Evolutionary conservation across 2,888 invertebrate species (phyloP).

Genomic region (Seira musarum): DNA sequence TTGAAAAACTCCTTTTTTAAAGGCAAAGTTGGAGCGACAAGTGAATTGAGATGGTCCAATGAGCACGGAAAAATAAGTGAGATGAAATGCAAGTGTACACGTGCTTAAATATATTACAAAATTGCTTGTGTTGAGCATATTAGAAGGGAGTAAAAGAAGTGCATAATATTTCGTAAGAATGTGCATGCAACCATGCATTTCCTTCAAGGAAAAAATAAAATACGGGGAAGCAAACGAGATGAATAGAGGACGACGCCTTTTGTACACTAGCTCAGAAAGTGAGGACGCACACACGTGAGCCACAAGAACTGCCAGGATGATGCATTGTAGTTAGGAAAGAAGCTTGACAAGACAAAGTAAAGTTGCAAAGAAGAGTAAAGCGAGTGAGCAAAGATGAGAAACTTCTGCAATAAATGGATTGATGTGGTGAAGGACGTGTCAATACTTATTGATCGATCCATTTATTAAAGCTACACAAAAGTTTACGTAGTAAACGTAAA

Average conservation of each 20-base stretch:
- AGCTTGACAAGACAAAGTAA: slow-evolving; percentile 17
- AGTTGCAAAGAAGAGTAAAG: slow-evolving; percentile 14
- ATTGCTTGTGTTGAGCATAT: background rate
- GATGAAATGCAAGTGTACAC: background rate
- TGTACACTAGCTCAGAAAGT: no score
- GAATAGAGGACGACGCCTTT: slow-evolving; percentile 35
- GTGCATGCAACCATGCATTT: no score
- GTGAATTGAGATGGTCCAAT: slow-evolving; percentile 53
- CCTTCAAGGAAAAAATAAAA: no score
- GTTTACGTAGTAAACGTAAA: no score
- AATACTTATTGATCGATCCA: slow-evolving; percentile 52
- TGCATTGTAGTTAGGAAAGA: slow-evolving; percentile 17
- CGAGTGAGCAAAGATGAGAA: background rate
- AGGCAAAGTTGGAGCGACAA: slow-evolving; percentile 43
- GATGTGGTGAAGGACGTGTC: slow-evolving; percentile 17
- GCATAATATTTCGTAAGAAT: background rate
- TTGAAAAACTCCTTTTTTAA: no score
- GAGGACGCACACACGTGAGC: slow-evolving; percentile 27
- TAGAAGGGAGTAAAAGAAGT: background rate
- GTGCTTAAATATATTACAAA: background rate
- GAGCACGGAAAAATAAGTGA: slow-evolving; percentile 43
- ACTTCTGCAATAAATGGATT: no score
- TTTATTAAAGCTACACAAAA: no score
- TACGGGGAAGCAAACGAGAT: slow-evolving; percentile 6
- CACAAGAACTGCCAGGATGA: no score